These are phyloP conservation scores for Propsilocerus akamusi DNA, from an alignment of 1,140 invertebrate genomes.

Conservation along the genomic window DNA sequence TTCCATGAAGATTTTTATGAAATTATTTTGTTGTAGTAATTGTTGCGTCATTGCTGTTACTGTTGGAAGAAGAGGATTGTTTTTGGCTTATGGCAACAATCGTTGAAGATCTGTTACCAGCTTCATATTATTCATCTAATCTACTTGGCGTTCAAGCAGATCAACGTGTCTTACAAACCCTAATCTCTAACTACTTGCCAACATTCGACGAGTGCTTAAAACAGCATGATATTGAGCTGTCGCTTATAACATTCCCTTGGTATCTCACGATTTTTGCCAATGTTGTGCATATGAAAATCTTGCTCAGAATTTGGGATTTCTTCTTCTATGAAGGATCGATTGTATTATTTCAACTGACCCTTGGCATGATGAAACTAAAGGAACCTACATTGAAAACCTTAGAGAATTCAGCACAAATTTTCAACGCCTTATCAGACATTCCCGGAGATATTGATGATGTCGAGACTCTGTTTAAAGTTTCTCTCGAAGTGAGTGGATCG, in stretches of 20 bases:
- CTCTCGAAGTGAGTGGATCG: conserved; percentile 39
- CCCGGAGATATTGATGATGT: conserved; percentile 85
- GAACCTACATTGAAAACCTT: conserved; percentile 61
- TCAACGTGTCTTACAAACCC: conserved; percentile 77
- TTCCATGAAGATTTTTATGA: background rate
- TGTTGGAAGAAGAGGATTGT: conserved; percentile 95
- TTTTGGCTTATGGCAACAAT: conserved; percentile 99
- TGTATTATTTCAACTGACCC: conserved; percentile 87
- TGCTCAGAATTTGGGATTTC: conserved; percentile 91
- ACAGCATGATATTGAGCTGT: conserved; percentile 90
- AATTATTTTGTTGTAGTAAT: conserved; percentile 56
- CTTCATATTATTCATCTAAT: conserved; percentile 93
- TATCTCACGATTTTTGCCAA: conserved; percentile 95
- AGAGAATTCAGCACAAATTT: conserved; percentile 91
- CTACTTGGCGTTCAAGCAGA: conserved; percentile 79
- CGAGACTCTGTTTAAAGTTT: conserved; percentile 37
- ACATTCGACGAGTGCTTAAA: conserved; percentile 75
- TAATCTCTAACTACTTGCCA: conserved; percentile 78
- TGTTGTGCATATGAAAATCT: conserved; percentile 92
- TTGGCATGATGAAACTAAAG: conserved; percentile 89
- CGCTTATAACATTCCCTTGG: conserved; percentile 93
- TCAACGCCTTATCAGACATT: conserved; percentile 89
- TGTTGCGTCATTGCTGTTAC: conserved; percentile 81
- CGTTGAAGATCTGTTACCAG: conserved; percentile 92
- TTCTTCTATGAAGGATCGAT: conserved; percentile 92